A percentile compares a stretch with the other conserved stretches of the same genome.
Conservation (phyloP, 2,888 invertebrate genomes). For the Barypeithes pellucidus region DNA sequence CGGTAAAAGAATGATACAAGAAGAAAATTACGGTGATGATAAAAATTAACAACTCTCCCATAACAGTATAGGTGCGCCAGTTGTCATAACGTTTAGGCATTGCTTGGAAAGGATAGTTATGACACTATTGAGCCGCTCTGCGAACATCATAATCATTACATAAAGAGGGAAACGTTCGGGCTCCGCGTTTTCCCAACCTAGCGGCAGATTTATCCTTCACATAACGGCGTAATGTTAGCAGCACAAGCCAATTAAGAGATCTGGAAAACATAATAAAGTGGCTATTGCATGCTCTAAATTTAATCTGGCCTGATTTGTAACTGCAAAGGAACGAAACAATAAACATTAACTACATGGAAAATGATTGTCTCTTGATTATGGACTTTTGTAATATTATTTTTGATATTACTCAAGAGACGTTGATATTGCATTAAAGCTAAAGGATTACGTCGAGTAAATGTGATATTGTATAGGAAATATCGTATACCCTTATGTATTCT, state of each 20-base stretch:
- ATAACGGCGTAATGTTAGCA: slow-evolving; percentile 43
- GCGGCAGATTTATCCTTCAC: slow-evolving; percentile 41
- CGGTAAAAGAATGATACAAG: neutral
- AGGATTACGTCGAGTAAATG: neutral
- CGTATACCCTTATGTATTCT: too few species aligned
- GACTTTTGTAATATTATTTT: slow-evolving; percentile 31
- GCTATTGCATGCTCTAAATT: slow-evolving; percentile 47
- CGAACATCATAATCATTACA: slow-evolving; percentile 44
- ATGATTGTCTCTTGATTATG: slow-evolving; percentile 36
- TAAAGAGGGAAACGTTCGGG: slow-evolving; percentile 31
- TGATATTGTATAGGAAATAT: too few species aligned
- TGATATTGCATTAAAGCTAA: neutral
- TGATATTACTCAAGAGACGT: slow-evolving; percentile 25
- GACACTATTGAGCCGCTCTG: slow-evolving; percentile 29
- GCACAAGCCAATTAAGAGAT: slow-evolving; percentile 51
- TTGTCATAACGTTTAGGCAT: slow-evolving; percentile 30
- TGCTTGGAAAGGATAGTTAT: slow-evolving; percentile 23
- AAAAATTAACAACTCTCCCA: slow-evolving; percentile 1
- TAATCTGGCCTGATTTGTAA: slow-evolving; percentile 47
- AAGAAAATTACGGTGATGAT: too few species aligned
- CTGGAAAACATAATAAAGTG: slow-evolving; percentile 53
- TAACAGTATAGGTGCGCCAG: slow-evolving; percentile 29
- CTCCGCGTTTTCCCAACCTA: slow-evolving; percentile 18
- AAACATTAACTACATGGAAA: slow-evolving; percentile 35
- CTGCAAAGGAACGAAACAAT: slow-evolving; percentile 42